phyloP scores from a whole-genome alignment of 1,140 invertebrate species.

The Penaeus indicus region DNA sequence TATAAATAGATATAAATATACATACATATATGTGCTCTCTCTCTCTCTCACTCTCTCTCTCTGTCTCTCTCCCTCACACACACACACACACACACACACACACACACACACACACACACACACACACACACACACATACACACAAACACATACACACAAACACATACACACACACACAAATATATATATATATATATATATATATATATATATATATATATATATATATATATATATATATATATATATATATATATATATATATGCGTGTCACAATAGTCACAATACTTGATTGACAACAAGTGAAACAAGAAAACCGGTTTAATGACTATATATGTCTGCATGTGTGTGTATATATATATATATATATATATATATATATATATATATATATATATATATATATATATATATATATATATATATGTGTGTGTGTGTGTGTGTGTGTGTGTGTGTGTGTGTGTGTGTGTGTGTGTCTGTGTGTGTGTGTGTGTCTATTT shows the following conservation, averaged over 20 bases:
- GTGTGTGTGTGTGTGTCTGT: too few species aligned
- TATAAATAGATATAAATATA: too few species aligned
- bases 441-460: too few species aligned
- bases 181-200: slow-evolving; percentile 5
- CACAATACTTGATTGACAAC: too few species aligned
- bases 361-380: neutral
- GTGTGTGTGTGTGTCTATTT: too few species aligned
- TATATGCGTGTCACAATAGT: neutral
- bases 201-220: slow-evolving; percentile 16
- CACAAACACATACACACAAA: neutral
- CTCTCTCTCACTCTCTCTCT: too few species aligned
- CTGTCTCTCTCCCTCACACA: too few species aligned
- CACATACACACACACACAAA: neutral
- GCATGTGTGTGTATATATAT: neutral
- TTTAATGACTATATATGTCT: neutral
- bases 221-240: slow-evolving; percentile 28
- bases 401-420: neutral
- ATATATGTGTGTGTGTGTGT: neutral
- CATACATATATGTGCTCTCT: too few species aligned
- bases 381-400: neutral
- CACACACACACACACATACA: too few species aligned
- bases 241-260: slow-evolving; percentile 16
- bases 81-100: too few species aligned
- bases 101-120: too few species aligned
- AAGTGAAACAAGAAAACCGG: too few species aligned